Percentiles rank a stretch among this genome's conserved stretches.
These are phyloP conservation scores for Leucozona laternaria DNA, from an alignment of 2,888 invertebrate genomes.

Conservation along the genomic window DNA sequence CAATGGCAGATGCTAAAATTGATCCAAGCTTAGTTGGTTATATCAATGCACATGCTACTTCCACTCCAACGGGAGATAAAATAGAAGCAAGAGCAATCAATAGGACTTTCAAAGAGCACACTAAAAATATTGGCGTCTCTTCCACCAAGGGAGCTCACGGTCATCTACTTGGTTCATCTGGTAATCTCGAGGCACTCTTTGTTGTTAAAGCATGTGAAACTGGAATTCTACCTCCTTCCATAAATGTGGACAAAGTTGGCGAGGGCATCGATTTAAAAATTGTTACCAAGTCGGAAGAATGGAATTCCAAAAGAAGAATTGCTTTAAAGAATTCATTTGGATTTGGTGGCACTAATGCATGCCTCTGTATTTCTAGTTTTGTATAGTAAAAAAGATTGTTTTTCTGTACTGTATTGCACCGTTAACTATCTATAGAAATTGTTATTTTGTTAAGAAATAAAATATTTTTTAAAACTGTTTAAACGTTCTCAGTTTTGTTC, in stretches of 20 bases:
- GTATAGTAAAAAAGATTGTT: slow-evolving; percentile 53
- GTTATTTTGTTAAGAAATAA: slow-evolving; percentile 3
- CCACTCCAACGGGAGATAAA: slow-evolving; percentile 96
- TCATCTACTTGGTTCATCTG: slow-evolving; percentile 98
- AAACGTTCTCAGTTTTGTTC: too few relatives aligned
- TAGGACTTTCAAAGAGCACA: slow-evolving; percentile 87
- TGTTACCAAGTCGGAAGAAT: slow-evolving; percentile 85
- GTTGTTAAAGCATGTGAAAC: slow-evolving; percentile 91
- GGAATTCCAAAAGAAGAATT: slow-evolving; percentile 85
- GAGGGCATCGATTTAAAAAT: slow-evolving; percentile 88
- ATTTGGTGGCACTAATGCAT: slow-evolving; percentile 99
- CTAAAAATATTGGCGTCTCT: slow-evolving; percentile 88
- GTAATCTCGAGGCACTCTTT: slow-evolving; percentile 95
- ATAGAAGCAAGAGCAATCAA: slow-evolving; percentile 93
- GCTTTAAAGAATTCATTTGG: slow-evolving; percentile 99
- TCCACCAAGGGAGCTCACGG: slow-evolving; percentile 99
- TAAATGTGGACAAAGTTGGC: slow-evolving; percentile 91
- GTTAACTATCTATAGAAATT: background rate
- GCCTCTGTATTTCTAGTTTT: slow-evolving; percentile 87
- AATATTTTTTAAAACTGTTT: too few relatives aligned
- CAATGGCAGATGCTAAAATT: slow-evolving; percentile 89
- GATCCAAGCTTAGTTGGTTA: slow-evolving; percentile 87
- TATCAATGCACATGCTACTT: slow-evolving; percentile 99
- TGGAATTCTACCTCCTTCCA: slow-evolving; percentile 92
- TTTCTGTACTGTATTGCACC: too few relatives aligned